Conservation (phyloP, 2,797 vertebrate species). For the Lutjanus campechanus region DNA sequence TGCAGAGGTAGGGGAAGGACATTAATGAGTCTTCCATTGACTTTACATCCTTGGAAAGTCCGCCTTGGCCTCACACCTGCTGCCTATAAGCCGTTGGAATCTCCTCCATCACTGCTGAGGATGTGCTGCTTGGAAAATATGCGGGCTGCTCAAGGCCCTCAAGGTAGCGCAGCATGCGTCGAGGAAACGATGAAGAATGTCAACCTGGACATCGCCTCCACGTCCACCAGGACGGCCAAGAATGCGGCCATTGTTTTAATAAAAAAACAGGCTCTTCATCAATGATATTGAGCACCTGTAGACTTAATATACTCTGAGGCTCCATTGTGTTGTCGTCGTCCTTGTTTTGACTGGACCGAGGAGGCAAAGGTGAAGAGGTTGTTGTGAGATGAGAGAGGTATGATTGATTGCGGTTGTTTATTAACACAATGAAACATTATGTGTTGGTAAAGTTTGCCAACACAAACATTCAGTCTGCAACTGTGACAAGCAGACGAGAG, state of each 20-base stretch:
- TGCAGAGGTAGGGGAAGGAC: constrained; percentile 82
- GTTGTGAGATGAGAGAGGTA: constrained; percentile 24
- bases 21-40: constrained; percentile 83
- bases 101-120: constrained; percentile 71
- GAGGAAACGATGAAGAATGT: constrained; percentile 85
- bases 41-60: constrained; percentile 89
- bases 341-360: constrained; percentile 69
- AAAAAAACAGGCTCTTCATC: constrained; percentile 63
- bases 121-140: constrained; percentile 84
- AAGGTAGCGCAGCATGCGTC: constrained; percentile 72
- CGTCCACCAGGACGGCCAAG: constrained; percentile 79
- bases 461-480: constrained; percentile 27
- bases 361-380: constrained; percentile 52
- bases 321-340: constrained; percentile 71
- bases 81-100: constrained; percentile 74
- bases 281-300: constrained; percentile 85
- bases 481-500: constrained; percentile 8
- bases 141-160: constrained; percentile 59
- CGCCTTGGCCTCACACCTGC: constrained; percentile 83
- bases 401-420: constrained; percentile 58
- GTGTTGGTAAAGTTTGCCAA: constrained; percentile 28
- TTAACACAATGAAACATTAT: constrained; percentile 36
- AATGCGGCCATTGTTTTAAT: constrained; percentile 85
- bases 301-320: constrained; percentile 79
- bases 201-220: constrained; percentile 71